phyloP scores from a whole-genome alignment of 2,797 vertebrate genomes.

The Tiaroga cobitis region DNA sequence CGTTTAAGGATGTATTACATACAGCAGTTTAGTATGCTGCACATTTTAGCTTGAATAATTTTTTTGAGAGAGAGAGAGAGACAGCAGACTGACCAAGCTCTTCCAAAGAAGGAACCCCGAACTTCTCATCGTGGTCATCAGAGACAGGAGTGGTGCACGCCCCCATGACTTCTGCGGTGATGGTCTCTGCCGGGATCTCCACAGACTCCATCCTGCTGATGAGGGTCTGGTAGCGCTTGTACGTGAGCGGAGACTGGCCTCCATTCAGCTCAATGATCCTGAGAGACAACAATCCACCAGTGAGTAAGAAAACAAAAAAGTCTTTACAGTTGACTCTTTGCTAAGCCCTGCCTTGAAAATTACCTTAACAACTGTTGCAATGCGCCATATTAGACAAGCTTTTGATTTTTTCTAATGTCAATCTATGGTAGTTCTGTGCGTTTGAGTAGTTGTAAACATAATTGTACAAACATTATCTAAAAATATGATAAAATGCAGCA shows the following conservation, averaged over 20 bases:
- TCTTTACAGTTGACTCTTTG: background rate
- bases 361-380: background rate
- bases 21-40: background rate
- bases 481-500: background rate
- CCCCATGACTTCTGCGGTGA: conserved; percentile 63
- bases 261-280: conserved; percentile 71
- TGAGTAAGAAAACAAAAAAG: background rate
- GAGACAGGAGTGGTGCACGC: conserved; percentile 56
- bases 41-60: background rate
- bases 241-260: conserved; percentile 67
- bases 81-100: conserved; percentile 62
- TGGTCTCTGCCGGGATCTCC: conserved; percentile 62
- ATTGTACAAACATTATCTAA: background rate
- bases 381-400: background rate
- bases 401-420: background rate
- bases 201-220: conserved; percentile 68
- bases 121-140: conserved; percentile 66
- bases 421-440: background rate
- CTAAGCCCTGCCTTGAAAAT: background rate
- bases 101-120: conserved; percentile 68
- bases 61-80: too few species aligned
- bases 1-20: background rate
- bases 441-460: background rate
- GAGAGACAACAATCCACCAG: conserved; percentile 4
- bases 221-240: conserved; percentile 70